Evolutionary conservation across 2,797 vertebrate genomes (phyloP), one percentile per base, ranked within the genome.

Genomic region (Morelia viridis): DNA sequence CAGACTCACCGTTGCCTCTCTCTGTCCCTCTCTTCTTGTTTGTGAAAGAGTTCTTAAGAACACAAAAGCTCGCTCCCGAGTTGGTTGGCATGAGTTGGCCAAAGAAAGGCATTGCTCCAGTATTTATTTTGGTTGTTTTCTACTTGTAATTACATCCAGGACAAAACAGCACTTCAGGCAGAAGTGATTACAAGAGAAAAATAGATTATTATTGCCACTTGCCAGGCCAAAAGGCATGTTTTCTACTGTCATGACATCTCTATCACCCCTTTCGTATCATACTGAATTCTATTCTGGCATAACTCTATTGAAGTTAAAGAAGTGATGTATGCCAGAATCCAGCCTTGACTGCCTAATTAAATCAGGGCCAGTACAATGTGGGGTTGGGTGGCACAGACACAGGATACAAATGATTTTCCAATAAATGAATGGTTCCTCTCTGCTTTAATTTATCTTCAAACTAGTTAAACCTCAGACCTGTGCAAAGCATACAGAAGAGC

Each of bases 221-320:
- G 7, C 50, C 50, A 53, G 50, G 50, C 50, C 50, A 53, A 80
- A 93, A 41, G 92, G 90, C 26, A 91, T 15, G 5, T 83, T 92
- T 90, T 76, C 84, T 84, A 90, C 8, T 86, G 64, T 28, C 80
- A 85, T 86, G 35, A 41, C 85, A 58, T 13, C 53, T 87, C 24
- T 87, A 76, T 46, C 76, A 60, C 65, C 56, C 60, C 83, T 91
- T 85, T 85, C 65, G 56, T 64, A 57, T n/a, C 50, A 8, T 11
- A 76, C 65, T 65, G 26, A 88, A 89, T 90, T 88, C 1, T 57
- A 0, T 53, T 57, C 22, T 0, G 89, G 88, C 53, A 13, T 19
- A 28, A 85, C 19, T 85, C 64, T 24, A 85, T 28, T 22, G 71
- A 56, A 26, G 26, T 13, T n/a, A 91, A 50, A 91, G 71, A 88